Conservation (phyloP, 2,888 invertebrate genomes). For the Drosophila ustulata region DNA sequence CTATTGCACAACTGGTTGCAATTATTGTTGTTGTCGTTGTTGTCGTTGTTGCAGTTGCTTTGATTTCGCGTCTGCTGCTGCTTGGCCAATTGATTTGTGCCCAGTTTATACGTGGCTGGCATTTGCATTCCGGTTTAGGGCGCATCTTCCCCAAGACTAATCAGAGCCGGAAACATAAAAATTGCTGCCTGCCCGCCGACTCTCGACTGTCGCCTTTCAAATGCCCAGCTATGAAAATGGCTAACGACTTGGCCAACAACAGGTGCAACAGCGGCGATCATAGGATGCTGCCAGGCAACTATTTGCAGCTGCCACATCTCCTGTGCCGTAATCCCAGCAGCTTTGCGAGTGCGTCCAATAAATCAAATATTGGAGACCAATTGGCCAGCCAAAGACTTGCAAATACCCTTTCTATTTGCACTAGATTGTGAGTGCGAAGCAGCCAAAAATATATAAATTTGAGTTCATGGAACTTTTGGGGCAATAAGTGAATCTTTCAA, state of each 20-base stretch:
- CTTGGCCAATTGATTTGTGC: conserved; percentile 71
- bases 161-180: conserved; percentile 80
- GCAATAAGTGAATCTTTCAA: not conserved
- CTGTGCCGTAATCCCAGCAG: conserved; percentile 31
- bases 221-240: conserved; percentile 55
- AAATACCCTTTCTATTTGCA: conserved; percentile 14
- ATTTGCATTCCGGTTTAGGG: conserved; percentile 76
- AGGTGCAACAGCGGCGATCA: conserved; percentile 55
- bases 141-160: conserved; percentile 55
- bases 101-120: conserved; percentile 50
- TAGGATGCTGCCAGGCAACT: conserved; percentile 39
- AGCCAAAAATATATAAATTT: not conserved
- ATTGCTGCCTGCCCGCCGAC: conserved; percentile 46
- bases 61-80: conserved; percentile 56
- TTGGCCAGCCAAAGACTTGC: not conserved
- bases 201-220: conserved; percentile 33
- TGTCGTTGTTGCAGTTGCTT: conserved; percentile 42
- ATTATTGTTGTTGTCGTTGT: conserved; percentile 38
- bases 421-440: not conserved
- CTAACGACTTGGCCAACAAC: conserved; percentile 61
- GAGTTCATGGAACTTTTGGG: not conserved
- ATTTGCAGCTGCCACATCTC: conserved; percentile 39
- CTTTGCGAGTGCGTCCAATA: conserved; percentile 23
- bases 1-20: conserved; percentile 72
- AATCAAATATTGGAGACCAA: conserved; percentile 16